Base-by-base conservation (phyloP, 2,113 vertebrate species). In the Hipposideros armiger region DNA sequence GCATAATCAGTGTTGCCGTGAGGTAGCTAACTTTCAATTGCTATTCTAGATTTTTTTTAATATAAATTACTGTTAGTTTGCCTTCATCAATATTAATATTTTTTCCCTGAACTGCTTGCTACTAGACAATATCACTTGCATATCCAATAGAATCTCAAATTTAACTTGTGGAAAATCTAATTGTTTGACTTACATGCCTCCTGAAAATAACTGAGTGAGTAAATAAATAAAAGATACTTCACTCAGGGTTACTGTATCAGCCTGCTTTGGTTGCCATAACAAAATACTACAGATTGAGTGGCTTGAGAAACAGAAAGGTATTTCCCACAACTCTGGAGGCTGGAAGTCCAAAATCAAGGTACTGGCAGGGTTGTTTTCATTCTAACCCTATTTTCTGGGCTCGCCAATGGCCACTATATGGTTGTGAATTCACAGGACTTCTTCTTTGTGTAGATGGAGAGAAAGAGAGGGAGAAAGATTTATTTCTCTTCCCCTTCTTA, bases 41-140 rank as follows among this genome's bases (percentile, higher is more conserved):
- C 50, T 93, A 62, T n/a, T 62, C 74, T 40, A 32, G 28, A 28
- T 19, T 84, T 89, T 89, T 87, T 11, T 11, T 11, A 76, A 73
- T 96, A 89, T 73, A 95, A 92, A 97, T 85, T 74, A 70, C 15
- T 93, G 58, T 86, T 87, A 40, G 58, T 84, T 92, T 96, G 58
- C 80, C 50, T 84, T 74, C 74, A 52, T 74, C 22, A 28, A 56
- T 45, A 32, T 72, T 74, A 70, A 54, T 52, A 26, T 17, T 78
- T 95, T 73, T 32, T 8, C 74, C 20, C 45, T 60, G 74, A 89
- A 89, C 66, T 89, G 7, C 40, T 91, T 92, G 56, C 52, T 84
- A 64, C 47, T 40, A 45, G 67, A 56, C 64, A 87, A 58, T 13
- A 82, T 20, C 54, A 62, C 66, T 80, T 84, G 86, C 54, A 78